Percentiles rank a stretch among this genome's conserved stretches.
These are phyloP conservation scores for Reticulitermes speratus DNA, from an alignment of 1,140 invertebrate species.

Conservation along the genomic window DNA sequence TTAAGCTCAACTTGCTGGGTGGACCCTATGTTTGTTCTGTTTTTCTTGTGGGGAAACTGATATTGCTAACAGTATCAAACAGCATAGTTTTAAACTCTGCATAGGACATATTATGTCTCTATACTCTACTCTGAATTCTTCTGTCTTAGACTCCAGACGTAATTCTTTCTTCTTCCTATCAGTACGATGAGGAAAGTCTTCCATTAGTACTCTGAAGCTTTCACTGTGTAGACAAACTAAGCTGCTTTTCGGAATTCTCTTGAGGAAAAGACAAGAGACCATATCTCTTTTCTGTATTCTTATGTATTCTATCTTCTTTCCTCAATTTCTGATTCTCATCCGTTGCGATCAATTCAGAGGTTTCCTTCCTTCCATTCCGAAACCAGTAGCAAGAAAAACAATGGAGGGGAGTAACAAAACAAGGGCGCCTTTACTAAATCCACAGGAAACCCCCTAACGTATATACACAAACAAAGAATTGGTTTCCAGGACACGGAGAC, in stretches of 20 bases:
- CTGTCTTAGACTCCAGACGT: neutral
- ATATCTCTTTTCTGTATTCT: too few relatives aligned
- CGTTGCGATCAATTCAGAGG: neutral
- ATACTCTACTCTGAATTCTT: neutral
- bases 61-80: neutral
- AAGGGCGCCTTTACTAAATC: neutral
- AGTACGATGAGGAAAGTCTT: neutral
- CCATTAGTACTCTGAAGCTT: neutral
- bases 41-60: neutral
- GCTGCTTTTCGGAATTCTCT: conserved; percentile 5
- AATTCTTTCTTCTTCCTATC: neutral
- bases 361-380: neutral
- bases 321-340: neutral
- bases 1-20: too few relatives aligned
- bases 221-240: conserved; percentile 1
- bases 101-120: neutral
- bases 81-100: neutral
- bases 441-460: neutral
- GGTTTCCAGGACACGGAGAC: neutral
- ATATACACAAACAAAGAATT: conserved; percentile 1
- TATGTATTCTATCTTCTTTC: too few relatives aligned
- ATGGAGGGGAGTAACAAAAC: conserved; percentile 6
- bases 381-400: conserved; percentile 11
- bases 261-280: neutral
- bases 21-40: neutral